These are phyloP conservation scores for Sitobion miscanthi DNA, from an alignment of 1,140 invertebrate species.

Conservation along the genomic window DNA sequence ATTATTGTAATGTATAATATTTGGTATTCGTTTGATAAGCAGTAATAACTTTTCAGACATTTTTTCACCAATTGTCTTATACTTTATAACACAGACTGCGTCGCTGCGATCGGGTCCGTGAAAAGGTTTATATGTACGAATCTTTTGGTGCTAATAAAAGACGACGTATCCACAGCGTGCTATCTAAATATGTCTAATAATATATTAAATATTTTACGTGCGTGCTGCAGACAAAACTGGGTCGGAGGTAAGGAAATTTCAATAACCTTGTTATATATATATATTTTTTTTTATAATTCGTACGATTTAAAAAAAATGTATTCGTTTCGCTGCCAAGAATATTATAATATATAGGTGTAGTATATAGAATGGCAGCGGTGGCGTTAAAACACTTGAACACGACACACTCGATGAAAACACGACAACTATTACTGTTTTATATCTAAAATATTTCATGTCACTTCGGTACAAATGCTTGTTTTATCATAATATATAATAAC, in stretches of 20 bases:
- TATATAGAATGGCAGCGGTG: not conserved
- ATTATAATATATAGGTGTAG: not conserved
- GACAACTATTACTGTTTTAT: conserved; percentile 25
- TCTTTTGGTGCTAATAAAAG: not conserved
- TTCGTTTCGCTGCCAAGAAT: not conserved
- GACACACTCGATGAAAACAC: not conserved
- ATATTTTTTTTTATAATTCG: not conserved
- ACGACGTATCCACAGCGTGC: not conserved
- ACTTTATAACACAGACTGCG: not conserved
- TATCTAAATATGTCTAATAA: conserved; percentile 12
- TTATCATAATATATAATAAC: not conserved
- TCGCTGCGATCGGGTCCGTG: not conserved
- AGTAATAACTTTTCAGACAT: not conserved
- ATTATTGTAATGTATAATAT: not conserved
- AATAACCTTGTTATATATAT: not conserved
- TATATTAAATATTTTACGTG: not conserved
- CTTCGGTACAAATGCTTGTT: not conserved
- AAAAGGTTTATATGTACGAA: not conserved
- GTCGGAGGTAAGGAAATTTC: not conserved
- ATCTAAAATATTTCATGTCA: not conserved
- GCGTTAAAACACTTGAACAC: not conserved
- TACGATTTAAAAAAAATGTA: not conserved
- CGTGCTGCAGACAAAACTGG: not conserved
- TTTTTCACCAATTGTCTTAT: not conserved
- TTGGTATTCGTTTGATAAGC: not conserved